Evolutionary conservation across 1,140 invertebrate genomes (phyloP).

Genomic region (Bombus sibiricus): DNA sequence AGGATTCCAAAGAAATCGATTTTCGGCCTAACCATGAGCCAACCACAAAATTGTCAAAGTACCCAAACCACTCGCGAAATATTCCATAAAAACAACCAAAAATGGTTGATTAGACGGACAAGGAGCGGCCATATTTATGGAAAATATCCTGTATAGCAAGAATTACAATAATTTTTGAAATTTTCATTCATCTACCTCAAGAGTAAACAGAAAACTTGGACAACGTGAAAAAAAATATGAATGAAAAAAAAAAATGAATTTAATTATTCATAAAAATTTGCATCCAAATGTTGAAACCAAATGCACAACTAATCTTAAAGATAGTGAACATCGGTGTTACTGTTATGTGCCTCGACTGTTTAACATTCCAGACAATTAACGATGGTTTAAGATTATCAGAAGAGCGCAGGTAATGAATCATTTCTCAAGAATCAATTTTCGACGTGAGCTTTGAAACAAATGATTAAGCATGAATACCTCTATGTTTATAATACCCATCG

Average conservation of each 20-base stretch:
- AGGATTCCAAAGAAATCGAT: slow-evolving; percentile 27
- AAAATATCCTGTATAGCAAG: slow-evolving; percentile 70
- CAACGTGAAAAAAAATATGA: not conserved
- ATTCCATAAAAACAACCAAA: slow-evolving; percentile 35
- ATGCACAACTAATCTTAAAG: not conserved
- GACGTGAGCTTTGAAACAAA: no score
- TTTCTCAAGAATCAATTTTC: not conserved
- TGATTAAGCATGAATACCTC: not conserved
- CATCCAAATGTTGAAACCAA: not conserved
- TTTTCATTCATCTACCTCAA: not conserved
- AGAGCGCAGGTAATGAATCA: slow-evolving; percentile 8
- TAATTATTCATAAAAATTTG: not conserved
- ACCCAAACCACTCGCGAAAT: slow-evolving; percentile 32
- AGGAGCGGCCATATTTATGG: slow-evolving; percentile 76
- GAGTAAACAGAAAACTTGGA: not conserved
- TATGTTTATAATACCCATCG: no score
- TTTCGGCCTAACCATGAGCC: not conserved
- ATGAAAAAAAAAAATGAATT: not conserved
- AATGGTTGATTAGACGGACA: slow-evolving; percentile 74
- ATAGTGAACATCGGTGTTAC: no score
- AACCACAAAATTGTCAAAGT: slow-evolving; percentile 51
- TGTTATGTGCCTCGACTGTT: not conserved
- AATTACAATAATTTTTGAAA: no score
- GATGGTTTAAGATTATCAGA: not conserved
- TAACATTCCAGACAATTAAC: slow-evolving; percentile 4